Percentiles rank a stretch among this genome's conserved stretches.
Evolutionary conservation across 2,888 invertebrate species (phyloP).

Genomic region (Pemphredon lugubris): DNA sequence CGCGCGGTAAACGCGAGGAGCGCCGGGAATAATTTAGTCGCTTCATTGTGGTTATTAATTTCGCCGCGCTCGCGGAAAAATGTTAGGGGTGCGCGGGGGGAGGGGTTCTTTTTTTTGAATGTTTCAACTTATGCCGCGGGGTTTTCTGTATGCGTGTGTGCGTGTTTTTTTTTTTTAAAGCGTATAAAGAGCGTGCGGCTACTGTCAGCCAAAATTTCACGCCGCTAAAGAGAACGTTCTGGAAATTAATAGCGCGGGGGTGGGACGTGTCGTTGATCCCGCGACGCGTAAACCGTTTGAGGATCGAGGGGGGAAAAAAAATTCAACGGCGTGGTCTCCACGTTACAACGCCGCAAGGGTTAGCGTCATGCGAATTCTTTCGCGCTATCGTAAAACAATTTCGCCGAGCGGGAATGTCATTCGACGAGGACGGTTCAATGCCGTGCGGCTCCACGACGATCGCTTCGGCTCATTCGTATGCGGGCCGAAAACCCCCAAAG

Average conservation of each 20-base stretch:
- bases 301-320: no score
- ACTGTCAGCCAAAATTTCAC: background rate
- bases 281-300: no score
- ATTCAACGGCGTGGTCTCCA: no score
- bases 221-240: no score
- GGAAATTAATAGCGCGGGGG: no score
- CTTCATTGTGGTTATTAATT: constrained; percentile 66
- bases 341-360: no score
- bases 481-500: constrained; percentile 67
- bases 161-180: no score
- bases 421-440: constrained; percentile 28
- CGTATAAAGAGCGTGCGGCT: background rate
- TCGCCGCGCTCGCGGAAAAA: constrained; percentile 35
- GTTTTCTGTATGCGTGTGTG: background rate
- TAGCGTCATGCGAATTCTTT: no score
- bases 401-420: constrained; percentile 6
- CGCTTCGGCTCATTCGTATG: constrained; percentile 68
- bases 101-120: constrained; percentile 47
- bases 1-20: constrained; percentile 26
- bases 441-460: constrained; percentile 41
- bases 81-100: constrained; percentile 26
- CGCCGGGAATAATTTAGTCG: constrained; percentile 58
- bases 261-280: no score
- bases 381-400: background rate
- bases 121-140: constrained; percentile 50